Evolutionary conservation across 2,113 vertebrate genomes (phyloP), one percentile per base, ranked within the genome.

Genomic region (Gymnobelideus leadbeateri): DNA sequence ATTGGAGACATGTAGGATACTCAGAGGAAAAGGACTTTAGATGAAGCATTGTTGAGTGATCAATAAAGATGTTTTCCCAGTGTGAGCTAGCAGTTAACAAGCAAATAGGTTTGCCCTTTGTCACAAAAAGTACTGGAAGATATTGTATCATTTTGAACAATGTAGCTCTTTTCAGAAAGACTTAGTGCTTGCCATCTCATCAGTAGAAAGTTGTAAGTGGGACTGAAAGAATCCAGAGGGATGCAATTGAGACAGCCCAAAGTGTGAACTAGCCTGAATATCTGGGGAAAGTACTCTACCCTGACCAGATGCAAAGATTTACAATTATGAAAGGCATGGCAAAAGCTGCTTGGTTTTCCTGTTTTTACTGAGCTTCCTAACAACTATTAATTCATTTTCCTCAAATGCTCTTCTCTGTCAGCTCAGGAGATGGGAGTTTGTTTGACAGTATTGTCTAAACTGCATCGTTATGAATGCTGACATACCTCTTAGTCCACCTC

Each of bases 1-100:
- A 93, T 54, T 77, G 93, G 91, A 92, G 92, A 96, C 91, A 94
- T 94, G 92, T 92, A 94, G 93, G 94, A 6, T 84, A 93, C 96
- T 96, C 95, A 94, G 94, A 94, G 96, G 93, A 91, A 96, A 97
- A 95, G 90, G 92, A 96, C 96, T 97, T 52, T 51, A 91, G 90
- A 93, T 68, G 89, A 49, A 94, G 89, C 90, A 91, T 1, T 94
- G 93, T 97, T 68, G 92, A 92, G 91, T 24, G 19, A 91, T 96
- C 1, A 4, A 96, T 93, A 96, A 97, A 98, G 96, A 97, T 98
- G 94, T 97, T 94, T 96, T 94, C 93, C 16, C 94, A 93, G 93
- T 51, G 95, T 96, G 94, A 52, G 92, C 91, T 94, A 98, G 96
- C 94, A 95, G 95, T 96, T 97, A 91, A 96, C 96, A 98, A 96